phyloP scores from a whole-genome alignment of 2,888 invertebrate species.

The Macrophya alboannulata region DNA sequence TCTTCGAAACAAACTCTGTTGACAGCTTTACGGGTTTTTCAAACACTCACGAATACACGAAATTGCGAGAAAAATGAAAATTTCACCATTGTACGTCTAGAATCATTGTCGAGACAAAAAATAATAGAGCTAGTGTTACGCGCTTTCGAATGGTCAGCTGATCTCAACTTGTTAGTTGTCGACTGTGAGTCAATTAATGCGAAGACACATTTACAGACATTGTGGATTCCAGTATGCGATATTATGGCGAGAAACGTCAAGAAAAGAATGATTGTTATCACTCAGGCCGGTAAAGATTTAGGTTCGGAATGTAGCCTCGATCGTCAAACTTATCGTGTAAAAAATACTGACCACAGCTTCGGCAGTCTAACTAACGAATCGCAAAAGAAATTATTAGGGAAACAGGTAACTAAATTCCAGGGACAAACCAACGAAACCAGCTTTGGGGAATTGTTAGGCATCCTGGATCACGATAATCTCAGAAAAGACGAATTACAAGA shows the following conservation, averaged over 20 bases:
- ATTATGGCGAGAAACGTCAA: background rate
- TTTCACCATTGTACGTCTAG: background rate
- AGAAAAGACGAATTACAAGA: background rate
- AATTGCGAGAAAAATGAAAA: background rate
- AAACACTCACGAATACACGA: background rate
- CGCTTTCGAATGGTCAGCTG: background rate
- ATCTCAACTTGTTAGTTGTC: background rate
- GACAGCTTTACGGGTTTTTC: background rate
- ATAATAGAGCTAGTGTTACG: background rate
- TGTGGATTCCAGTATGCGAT: background rate
- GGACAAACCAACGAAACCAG: background rate
- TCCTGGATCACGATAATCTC: background rate
- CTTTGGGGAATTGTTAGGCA: background rate
- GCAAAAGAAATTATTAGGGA: background rate
- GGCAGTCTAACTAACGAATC: background rate
- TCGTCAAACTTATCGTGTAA: background rate
- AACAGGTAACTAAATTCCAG: background rate
- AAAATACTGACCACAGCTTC: background rate
- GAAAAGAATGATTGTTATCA: background rate
- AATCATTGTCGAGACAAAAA: background rate
- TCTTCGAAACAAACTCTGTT: slow-evolving; percentile 18
- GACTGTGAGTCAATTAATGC: slow-evolving; percentile 11
- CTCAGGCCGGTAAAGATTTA: no score
- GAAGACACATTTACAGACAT: background rate
- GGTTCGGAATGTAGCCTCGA: background rate